phyloP scores from a whole-genome alignment of 2,888 invertebrate species.

The Lycaena phlaeas region DNA sequence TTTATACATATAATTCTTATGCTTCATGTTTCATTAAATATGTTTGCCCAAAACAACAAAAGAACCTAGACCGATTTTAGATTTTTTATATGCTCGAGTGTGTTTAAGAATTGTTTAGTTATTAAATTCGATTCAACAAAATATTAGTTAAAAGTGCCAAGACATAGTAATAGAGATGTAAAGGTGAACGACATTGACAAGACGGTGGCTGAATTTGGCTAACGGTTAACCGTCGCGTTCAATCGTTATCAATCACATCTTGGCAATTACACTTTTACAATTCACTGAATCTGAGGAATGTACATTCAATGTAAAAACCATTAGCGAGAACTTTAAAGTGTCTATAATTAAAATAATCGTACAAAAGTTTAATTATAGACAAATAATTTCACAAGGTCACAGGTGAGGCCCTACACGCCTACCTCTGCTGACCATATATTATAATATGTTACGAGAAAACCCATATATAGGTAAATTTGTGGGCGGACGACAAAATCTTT shows the following conservation, averaged over 20 bases:
- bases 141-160: no score
- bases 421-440: neutral
- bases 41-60: no score
- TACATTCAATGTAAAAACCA: conserved; percentile 28
- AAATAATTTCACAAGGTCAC: neutral
- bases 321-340: neutral
- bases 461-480: no score
- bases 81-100: no score
- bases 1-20: no score
- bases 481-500: conserved; percentile 1
- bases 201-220: conserved; percentile 64
- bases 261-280: conserved; percentile 56
- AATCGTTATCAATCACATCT: conserved; percentile 69
- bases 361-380: conserved; percentile 1
- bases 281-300: conserved; percentile 44
- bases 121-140: no score
- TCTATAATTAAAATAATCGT: neutral
- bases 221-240: conserved; percentile 48
- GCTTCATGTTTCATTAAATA: no score
- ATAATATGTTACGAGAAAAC: neutral
- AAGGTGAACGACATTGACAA: conserved; percentile 53
- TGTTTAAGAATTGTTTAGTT: no score
- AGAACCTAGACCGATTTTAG: no score
- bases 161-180: no score
- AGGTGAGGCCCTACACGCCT: conserved; percentile 3